phyloP scores from a whole-genome alignment of 2,113 vertebrate species.

The Cairina moschata region DNA sequence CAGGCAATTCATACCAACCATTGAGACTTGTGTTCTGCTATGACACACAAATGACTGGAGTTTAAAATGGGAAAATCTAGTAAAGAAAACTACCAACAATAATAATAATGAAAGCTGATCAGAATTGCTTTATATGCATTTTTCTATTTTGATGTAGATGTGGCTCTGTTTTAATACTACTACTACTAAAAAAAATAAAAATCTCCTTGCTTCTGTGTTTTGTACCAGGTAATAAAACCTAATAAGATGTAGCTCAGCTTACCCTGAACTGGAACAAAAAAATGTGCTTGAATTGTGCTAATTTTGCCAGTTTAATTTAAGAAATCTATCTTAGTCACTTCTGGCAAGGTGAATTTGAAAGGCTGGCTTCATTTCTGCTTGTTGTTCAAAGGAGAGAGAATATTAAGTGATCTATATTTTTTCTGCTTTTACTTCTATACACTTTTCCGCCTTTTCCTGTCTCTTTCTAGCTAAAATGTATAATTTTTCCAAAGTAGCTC shows the following conservation, averaged over 20 bases:
- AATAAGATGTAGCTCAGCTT: conserved; percentile 14
- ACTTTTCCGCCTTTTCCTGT: not conserved
- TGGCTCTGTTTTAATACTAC: not conserved
- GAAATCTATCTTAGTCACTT: not conserved
- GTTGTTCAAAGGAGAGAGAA: not conserved
- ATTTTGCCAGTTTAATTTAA: not conserved
- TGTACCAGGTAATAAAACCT: conserved; percentile 4
- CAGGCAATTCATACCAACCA: not conserved
- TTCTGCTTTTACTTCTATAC: not conserved
- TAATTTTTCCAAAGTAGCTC: not conserved
- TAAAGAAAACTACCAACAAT: not conserved
- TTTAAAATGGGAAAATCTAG: not conserved
- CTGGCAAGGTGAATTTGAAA: conserved; percentile 15
- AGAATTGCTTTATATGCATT: not conserved
- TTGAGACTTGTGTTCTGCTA: not conserved
- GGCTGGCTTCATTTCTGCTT: not conserved
- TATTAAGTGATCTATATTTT: not conserved
- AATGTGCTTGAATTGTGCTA: not conserved
- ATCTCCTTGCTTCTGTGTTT: not conserved
- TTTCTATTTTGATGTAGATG: conserved; percentile 1
- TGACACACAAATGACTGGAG: not conserved
- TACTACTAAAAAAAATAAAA: not conserved
- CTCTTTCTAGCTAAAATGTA: not conserved
- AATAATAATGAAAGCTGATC: not conserved
- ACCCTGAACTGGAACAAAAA: conserved; percentile 19